phyloP scores from a whole-genome alignment of 2,888 invertebrate species.

The Arrhopalites spinosus region DNA sequence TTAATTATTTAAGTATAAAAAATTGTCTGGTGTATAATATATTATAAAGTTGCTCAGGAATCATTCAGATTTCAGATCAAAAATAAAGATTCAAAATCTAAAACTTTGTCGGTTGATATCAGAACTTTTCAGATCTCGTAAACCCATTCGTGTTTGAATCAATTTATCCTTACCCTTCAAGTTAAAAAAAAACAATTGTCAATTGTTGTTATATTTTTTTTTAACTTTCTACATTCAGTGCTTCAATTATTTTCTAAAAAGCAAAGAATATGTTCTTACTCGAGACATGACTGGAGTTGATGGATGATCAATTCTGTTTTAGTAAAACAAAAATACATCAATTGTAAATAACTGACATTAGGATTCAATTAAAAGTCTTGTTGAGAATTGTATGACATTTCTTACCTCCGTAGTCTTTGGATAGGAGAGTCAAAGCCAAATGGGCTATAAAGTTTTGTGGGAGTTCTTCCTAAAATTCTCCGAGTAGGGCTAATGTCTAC shows the following conservation, averaged over 20 bases:
- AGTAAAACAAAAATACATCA: not conserved
- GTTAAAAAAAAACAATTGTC: not conserved
- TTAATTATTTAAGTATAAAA: no score
- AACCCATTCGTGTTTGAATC: constrained; percentile 15
- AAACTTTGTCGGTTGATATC: constrained; percentile 28
- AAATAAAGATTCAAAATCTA: constrained; percentile 5
- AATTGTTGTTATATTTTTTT: not conserved
- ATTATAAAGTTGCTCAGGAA: no score
- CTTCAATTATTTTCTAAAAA: not conserved
- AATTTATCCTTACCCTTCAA: constrained; percentile 10
- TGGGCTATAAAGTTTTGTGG: constrained; percentile 75
- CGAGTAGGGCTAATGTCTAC: constrained; percentile 55
- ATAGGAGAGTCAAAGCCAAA: constrained; percentile 70
- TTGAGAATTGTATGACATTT: not conserved
- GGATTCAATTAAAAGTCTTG: not conserved
- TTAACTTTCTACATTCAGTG: not conserved
- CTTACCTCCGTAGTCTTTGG: constrained; percentile 2
- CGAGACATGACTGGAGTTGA: constrained; percentile 28
- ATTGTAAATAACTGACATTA: not conserved
- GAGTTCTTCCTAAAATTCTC: constrained; percentile 66
- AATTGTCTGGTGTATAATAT: no score
- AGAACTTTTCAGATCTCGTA: constrained; percentile 23
- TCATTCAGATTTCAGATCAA: no score
- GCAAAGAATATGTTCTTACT: constrained; percentile 3
- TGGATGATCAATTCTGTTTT: constrained; percentile 4